These are phyloP conservation scores for Carassius auratus DNA, from an alignment of 2,113 vertebrate species.

Conservation along the genomic window DNA sequence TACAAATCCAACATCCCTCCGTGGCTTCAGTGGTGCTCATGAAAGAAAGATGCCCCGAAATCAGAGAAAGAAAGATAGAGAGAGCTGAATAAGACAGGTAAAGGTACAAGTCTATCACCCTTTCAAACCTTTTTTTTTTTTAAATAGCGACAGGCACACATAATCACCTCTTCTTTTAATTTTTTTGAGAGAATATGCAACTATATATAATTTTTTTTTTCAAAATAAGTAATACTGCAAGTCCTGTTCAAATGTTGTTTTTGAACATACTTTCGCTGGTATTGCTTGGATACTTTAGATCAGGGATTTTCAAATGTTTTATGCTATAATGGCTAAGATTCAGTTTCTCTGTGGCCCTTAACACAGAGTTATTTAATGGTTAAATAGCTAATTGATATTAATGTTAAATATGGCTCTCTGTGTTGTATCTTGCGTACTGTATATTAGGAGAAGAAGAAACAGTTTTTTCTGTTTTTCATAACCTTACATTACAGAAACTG, in stretches of 20 bases:
- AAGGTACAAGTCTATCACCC: not conserved
- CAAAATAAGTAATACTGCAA: not conserved
- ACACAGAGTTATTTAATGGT: not conserved
- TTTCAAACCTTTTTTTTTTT: not conserved
- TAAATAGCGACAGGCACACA: not conserved
- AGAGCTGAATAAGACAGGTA: not conserved
- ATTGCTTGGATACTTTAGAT: not conserved
- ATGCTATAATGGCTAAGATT: not conserved
- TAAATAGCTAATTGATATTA: not conserved
- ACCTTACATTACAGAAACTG: too few species aligned
- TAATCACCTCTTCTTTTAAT: not conserved
- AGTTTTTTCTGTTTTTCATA: too few species aligned
- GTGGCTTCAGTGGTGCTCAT: constrained; percentile 29
- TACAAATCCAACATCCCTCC: constrained; percentile 40
- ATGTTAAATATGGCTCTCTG: not conserved
- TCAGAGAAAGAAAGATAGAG: not conserved
- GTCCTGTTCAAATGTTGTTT: not conserved
- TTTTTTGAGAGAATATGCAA: not conserved
- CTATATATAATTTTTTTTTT: not conserved
- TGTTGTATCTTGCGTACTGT: not conserved
- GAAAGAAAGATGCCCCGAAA: constrained; percentile 30
- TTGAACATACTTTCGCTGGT: not conserved
- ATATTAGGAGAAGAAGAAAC: not conserved
- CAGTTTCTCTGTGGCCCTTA: not conserved
- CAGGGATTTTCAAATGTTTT: not conserved